A percentile compares a stretch with the other conserved stretches of the same genome.
phyloP scores from a whole-genome alignment of 1,140 invertebrate species.

The Cryptotermes secundus region DNA sequence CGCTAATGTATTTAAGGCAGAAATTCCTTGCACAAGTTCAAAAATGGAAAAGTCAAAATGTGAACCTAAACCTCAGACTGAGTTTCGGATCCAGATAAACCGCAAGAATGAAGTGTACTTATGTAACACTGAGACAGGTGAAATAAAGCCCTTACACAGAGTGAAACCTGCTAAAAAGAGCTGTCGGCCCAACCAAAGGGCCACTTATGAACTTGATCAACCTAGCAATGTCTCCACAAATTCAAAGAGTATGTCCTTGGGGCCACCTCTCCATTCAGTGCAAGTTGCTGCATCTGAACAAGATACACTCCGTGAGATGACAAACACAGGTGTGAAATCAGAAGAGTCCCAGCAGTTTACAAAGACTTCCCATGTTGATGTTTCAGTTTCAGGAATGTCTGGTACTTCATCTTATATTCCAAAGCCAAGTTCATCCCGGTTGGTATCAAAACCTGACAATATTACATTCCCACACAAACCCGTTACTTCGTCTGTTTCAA shows the following conservation, averaged over 20 bases:
- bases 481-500: background rate
- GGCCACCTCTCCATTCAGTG: background rate
- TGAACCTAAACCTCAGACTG: background rate
- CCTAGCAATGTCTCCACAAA: background rate
- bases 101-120: background rate
- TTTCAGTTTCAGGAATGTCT: background rate
- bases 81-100: slow-evolving; percentile 6
- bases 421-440: background rate
- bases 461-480: background rate
- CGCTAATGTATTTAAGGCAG: background rate
- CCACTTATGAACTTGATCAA: background rate
- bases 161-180: background rate
- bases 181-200: background rate
- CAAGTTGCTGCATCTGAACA: background rate
- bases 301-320: background rate
- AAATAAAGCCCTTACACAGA: background rate
- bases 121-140: background rate
- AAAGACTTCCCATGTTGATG: background rate
- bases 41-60: background rate
- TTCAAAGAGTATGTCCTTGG: background rate
- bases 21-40: background rate
- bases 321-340: background rate
- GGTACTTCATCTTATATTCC: background rate
- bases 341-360: background rate
- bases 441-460: background rate